These are phyloP conservation scores for Mormyrops boulengeri DNA, from an alignment of 2,797 vertebrate species.

Conservation along the genomic window DNA sequence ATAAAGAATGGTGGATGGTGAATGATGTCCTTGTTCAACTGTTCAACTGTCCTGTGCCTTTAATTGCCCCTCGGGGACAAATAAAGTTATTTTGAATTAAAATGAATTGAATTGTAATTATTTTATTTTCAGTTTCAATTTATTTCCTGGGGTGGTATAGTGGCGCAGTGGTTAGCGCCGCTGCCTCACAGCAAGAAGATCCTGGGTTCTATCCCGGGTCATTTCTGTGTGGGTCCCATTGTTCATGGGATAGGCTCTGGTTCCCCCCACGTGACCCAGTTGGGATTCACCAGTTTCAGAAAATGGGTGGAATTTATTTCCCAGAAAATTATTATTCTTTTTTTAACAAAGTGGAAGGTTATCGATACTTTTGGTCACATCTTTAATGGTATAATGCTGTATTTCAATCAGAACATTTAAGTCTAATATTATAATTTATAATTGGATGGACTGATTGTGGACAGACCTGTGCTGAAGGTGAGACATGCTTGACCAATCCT, in stretches of 20 bases:
- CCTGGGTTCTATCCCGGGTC: too few species aligned
- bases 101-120: not conserved
- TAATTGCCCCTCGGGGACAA: too few species aligned
- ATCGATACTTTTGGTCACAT: not conserved
- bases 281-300: too few species aligned
- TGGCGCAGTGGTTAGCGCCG: too few species aligned
- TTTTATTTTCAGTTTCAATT: not conserved
- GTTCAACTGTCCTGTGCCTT: too few species aligned
- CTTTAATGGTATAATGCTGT: not conserved
- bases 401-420: conserved; percentile 1
- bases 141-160: not conserved
- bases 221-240: too few species aligned
- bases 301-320: not conserved
- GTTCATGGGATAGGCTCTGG: too few species aligned
- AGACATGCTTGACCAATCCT: not conserved
- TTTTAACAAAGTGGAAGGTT: not conserved
- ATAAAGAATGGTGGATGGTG: not conserved
- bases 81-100: too few species aligned
- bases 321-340: not conserved
- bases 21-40: too few species aligned
- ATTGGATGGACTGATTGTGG: not conserved
- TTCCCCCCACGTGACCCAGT: too few species aligned
- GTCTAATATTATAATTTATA: not conserved
- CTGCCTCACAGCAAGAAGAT: too few species aligned
- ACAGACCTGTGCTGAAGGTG: not conserved